Evolutionary conservation across 2,113 vertebrate genomes (phyloP), one percentile per base, ranked within the genome.

Genomic region (Phalacrocorax brasilianus): DNA sequence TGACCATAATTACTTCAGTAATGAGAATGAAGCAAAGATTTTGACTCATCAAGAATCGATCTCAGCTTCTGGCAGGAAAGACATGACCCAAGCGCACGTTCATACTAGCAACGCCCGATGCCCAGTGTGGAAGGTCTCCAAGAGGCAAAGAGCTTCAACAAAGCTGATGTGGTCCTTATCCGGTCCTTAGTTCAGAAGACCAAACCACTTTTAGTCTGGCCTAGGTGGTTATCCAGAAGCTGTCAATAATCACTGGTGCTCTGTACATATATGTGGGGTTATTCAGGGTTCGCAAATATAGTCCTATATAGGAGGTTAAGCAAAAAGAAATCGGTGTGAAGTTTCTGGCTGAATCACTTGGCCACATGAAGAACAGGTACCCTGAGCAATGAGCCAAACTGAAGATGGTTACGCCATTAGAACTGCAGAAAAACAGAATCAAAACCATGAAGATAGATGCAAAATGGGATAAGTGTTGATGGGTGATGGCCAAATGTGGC

Each of bases 241-340:
- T 79, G 61, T 3, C 9, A 50, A 35, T 12, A 55, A 14, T n/a
- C 30, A 44, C 20, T 68, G 28, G 13, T 30, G 32, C 16, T 52
- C 27, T 80, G 8, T 20, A 22, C 1, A 1, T 5, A 3, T 45
- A 5, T 16, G 14, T 19, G 11, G 14, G 14, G 14, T 10, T 58
- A 50, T 76, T 63, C 52, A 59, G 38, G n/a, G 23, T 12, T 14
- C 65, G 26, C 8, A 52, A 19, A 68, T 18, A 4, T 4, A 7
- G 67, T 40, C 40, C 22, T n/a, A 5, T 8, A 35, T 1, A n/a
- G 28, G 12, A 53, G 12, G 12, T 55, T 77, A 26, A 61, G 28
- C 13, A 55, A 73, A 50, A 76, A 65, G 28, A 67, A 75, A n/a
- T 7, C 44, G 12, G 1, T 28, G 27, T 40, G 12, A 42, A 27